phyloP scores from a whole-genome alignment of 2,888 invertebrate species.

The Drosophila ustulata region DNA sequence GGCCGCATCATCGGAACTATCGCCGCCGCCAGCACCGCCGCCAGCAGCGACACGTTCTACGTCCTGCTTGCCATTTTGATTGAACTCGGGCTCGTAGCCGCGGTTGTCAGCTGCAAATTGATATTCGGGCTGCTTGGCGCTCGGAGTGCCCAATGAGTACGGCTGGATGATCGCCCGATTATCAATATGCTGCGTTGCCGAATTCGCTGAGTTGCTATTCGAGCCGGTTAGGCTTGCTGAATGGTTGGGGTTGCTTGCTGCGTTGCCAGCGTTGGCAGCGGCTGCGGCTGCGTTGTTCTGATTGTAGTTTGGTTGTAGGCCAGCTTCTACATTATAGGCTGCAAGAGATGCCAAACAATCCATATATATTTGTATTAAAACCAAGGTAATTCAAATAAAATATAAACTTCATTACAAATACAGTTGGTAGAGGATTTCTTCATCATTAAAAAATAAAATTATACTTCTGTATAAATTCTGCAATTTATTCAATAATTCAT shows the following conservation, averaged over 20 bases:
- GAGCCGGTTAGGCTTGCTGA: slow-evolving; percentile 48
- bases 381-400: too few relatives aligned
- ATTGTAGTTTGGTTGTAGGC: slow-evolving; percentile 92
- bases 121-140: slow-evolving; percentile 79
- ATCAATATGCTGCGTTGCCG: slow-evolving; percentile 67
- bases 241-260: slow-evolving; percentile 84
- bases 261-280: slow-evolving; percentile 81
- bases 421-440: too few relatives aligned
- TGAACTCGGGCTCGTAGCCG: slow-evolving; percentile 75
- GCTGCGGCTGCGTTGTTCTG: slow-evolving; percentile 83
- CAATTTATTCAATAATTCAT: not conserved
- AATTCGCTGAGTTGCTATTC: slow-evolving; percentile 30
- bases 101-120: slow-evolving; percentile 81
- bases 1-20: slow-evolving; percentile 15
- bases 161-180: slow-evolving; percentile 83
- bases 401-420: too few relatives aligned
- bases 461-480: not conserved
- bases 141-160: slow-evolving; percentile 77
- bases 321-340: slow-evolving; percentile 96
- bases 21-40: slow-evolving; percentile 56
- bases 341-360: slow-evolving; percentile 64
- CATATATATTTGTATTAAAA: not conserved
- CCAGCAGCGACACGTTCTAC: slow-evolving; percentile 67
- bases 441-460: too few relatives aligned
- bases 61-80: slow-evolving; percentile 75